Percentiles rank a stretch among this genome's conserved stretches.
phyloP scores from a whole-genome alignment of 2,797 vertebrate species.

The Trachurus trachurus region DNA sequence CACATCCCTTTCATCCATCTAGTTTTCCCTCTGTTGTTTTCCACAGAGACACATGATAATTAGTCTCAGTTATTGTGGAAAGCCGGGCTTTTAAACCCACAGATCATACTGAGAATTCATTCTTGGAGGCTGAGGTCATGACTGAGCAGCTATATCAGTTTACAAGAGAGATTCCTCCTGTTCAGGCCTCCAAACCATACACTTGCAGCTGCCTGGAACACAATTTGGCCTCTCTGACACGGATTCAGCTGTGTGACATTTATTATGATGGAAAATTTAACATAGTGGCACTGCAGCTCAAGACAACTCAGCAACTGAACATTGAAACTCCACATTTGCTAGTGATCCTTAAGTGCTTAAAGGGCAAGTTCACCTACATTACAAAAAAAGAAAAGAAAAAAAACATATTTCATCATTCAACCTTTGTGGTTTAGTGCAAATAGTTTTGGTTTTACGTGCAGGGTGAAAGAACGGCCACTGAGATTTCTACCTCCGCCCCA shows the following conservation, averaged over 20 bases:
- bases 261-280: slow-evolving; percentile 58
- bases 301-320: slow-evolving; percentile 25
- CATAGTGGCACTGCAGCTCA: slow-evolving; percentile 12
- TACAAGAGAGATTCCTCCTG: slow-evolving; percentile 80
- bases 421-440: slow-evolving; percentile 18
- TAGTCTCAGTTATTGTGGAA: slow-evolving; percentile 74
- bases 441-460: slow-evolving; percentile 11
- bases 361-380: neutral
- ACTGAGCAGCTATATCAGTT: slow-evolving; percentile 80
- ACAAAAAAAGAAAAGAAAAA: neutral
- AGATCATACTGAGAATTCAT: slow-evolving; percentile 77
- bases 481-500: neutral
- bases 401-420: slow-evolving; percentile 26
- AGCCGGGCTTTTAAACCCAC: slow-evolving; percentile 72
- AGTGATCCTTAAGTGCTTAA: slow-evolving; percentile 21
- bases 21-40: slow-evolving; percentile 53
- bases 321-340: slow-evolving; percentile 2
- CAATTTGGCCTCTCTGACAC: slow-evolving; percentile 36
- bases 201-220: slow-evolving; percentile 67
- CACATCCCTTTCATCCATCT: slow-evolving; percentile 45
- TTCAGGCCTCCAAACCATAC: slow-evolving; percentile 60
- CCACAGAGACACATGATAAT: slow-evolving; percentile 71
- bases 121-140: slow-evolving; percentile 84
- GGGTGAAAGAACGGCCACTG: neutral
- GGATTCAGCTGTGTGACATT: slow-evolving; percentile 56